Conservation (phyloP, 2,113 vertebrate genomes). For the Murina feae region DNA sequence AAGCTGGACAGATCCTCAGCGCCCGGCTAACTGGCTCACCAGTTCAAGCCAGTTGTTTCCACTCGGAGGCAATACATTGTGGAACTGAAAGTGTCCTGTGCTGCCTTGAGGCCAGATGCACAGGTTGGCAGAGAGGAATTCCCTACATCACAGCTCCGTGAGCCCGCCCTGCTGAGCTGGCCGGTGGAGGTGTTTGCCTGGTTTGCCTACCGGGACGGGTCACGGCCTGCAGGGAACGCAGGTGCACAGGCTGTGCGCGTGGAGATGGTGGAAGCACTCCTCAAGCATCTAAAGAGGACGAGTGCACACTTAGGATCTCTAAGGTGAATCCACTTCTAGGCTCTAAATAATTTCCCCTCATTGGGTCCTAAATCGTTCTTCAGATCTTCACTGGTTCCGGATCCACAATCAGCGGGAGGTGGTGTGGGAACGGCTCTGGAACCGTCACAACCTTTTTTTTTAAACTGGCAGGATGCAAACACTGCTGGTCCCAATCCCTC, state of each 20-base stretch:
- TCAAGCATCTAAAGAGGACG: no score
- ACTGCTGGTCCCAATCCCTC: no score
- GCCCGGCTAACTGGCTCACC: background rate
- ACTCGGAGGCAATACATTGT: background rate
- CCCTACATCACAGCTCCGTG: background rate
- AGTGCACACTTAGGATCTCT: background rate
- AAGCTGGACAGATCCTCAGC: fast-evolving
- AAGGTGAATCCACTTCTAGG: background rate
- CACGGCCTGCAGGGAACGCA: background rate
- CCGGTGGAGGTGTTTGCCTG: background rate
- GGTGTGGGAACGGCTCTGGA: background rate
- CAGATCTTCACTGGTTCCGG: background rate
- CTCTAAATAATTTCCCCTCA: background rate
- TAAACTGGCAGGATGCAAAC: background rate
- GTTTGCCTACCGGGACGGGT: background rate
- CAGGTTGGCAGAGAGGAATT: background rate
- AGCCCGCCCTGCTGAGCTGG: background rate
- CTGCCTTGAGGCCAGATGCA: background rate
- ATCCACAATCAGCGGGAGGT: background rate
- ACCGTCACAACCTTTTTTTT: background rate
- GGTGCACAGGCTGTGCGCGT: background rate
- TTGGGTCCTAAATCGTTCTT: background rate
- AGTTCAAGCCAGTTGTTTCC: background rate
- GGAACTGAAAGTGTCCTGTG: background rate
- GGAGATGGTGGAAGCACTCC: background rate